Percentiles rank a stretch among this genome's conserved stretches.
Conservation (phyloP, 2,113 vertebrate species). For the Heptranchias perlo region DNA sequence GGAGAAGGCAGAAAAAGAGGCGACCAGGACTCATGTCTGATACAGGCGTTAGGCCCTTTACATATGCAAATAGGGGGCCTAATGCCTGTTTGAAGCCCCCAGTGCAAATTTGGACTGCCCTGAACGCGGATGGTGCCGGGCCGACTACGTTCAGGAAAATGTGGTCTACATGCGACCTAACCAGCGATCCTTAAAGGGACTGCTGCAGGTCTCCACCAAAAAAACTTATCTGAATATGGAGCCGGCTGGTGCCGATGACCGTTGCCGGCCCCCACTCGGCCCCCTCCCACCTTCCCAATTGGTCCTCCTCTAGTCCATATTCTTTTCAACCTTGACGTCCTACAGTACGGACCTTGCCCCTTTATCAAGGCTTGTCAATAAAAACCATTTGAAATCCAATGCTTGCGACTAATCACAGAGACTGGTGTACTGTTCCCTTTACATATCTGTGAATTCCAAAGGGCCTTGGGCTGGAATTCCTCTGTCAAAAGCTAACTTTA, state of each 20-base stretch:
- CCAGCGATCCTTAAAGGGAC: not conserved
- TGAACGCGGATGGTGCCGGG: not conserved
- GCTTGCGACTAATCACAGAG: not conserved
- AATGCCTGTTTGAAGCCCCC: not conserved
- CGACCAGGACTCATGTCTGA: not conserved
- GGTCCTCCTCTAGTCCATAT: not conserved
- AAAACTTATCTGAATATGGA: not conserved
- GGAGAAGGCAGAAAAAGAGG: not conserved
- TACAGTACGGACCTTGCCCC: not conserved
- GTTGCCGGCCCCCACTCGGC: not conserved
- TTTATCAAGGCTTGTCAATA: slow-evolving; percentile 24
- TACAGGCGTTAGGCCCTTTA: not conserved
- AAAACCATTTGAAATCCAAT: not conserved
- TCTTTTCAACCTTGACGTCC: not conserved
- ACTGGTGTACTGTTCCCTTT: not conserved
- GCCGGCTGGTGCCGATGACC: not conserved
- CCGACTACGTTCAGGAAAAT: not conserved
- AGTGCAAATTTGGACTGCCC: not conserved
- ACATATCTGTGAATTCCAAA: not conserved
- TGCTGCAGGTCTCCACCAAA: not conserved
- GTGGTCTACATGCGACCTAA: not conserved
- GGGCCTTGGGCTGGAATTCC: not conserved
- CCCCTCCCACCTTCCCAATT: not conserved
- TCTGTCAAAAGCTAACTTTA: not conserved
- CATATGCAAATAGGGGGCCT: not conserved